Conservation (phyloP, 2,797 vertebrate genomes). For the Coreius guichenoti region DNA sequence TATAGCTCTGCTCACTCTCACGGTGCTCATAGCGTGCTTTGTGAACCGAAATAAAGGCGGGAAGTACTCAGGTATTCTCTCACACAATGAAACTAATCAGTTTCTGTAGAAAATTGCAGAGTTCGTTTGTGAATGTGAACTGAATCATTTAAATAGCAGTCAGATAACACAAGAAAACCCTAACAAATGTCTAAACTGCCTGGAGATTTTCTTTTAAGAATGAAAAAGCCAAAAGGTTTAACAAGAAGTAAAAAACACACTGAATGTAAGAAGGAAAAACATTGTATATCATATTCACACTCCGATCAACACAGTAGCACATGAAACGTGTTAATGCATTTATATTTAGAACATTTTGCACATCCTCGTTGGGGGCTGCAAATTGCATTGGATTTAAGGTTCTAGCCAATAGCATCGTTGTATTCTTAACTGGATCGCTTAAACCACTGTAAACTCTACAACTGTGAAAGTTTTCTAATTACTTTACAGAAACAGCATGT, state of each 20-base stretch:
- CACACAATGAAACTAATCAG: not conserved
- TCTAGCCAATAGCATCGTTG: not conserved
- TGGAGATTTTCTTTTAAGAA: conserved; percentile 5
- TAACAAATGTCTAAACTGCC: not conserved
- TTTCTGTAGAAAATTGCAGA: not conserved
- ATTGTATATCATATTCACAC: conserved; percentile 12
- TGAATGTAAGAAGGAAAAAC: conserved; percentile 10
- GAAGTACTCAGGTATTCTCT: conserved; percentile 93
- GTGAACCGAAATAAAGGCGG: conserved; percentile 97
- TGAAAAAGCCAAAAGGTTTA: not conserved
- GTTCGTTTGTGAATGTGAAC: not conserved
- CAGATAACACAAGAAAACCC: not conserved
- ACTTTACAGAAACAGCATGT: conserved; percentile 8
- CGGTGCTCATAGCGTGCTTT: conserved; percentile 92
- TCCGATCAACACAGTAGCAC: not conserved
- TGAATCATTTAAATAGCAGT: not conserved
- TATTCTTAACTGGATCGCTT: not conserved
- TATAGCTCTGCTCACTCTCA: conserved; percentile 90
- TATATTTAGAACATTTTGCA: conserved; percentile 51
- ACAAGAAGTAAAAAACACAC: not conserved
- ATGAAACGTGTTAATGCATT: conserved; percentile 7
- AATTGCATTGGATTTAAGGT: conserved; percentile 16
- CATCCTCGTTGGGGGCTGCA: conserved; percentile 29
- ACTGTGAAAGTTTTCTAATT: conserved; percentile 33
- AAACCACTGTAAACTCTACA: not conserved